Base-by-base conservation (phyloP, 2,888 invertebrate genomes). In the Acanthopleura granulata region DNA sequence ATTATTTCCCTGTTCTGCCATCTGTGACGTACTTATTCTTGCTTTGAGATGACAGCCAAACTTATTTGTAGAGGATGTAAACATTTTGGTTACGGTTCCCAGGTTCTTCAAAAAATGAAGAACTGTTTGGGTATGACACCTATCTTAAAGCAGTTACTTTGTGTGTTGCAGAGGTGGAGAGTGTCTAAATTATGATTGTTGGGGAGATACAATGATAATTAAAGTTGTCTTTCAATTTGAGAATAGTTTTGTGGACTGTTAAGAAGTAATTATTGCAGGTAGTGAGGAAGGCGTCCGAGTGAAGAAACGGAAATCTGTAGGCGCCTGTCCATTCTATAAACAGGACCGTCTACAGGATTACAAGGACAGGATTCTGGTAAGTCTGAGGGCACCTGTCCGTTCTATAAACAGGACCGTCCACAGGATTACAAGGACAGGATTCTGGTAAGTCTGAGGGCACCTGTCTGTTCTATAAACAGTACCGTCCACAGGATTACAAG, bases 231-330 rank as follows among this genome's bases (percentile, higher is more conserved):
- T 40, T 9, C 9, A 40, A 40, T 40, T 6, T 40, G 40, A 6
- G 9, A 40, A 40, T 6, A 40, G 40, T 61, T 72, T 50, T 40
- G 9, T 40, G 40, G 40, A 40, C 40, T 40, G 40, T 6, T 40
- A 40, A 40, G 4, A 40, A 40, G 9, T 40, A 40, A 40, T 40
- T 40, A 9, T 40, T 40, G 40, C 72, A 82, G 79, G 77, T 85
- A 92, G 30, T 27, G 77, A 80, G 29, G 76, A 80, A 49, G 78
- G 74, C n/a, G 51, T 62, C 22, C 82, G 77, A 71, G 69, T 76
- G 22, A 94, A 93, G 86, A 83, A 92, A 72, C 88, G 90, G 72
- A 92, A 92, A 0, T 91, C 92, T 73, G 90, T 92, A 12, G 92
- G 93, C 18, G 80, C 83, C 0, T 90, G 90, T 82, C 88, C 88